Percentiles rank a stretch among this genome's conserved stretches.
Evolutionary conservation across 2,888 invertebrate species (phyloP).

Genomic region (Acanthosepion pharaonis): DNA sequence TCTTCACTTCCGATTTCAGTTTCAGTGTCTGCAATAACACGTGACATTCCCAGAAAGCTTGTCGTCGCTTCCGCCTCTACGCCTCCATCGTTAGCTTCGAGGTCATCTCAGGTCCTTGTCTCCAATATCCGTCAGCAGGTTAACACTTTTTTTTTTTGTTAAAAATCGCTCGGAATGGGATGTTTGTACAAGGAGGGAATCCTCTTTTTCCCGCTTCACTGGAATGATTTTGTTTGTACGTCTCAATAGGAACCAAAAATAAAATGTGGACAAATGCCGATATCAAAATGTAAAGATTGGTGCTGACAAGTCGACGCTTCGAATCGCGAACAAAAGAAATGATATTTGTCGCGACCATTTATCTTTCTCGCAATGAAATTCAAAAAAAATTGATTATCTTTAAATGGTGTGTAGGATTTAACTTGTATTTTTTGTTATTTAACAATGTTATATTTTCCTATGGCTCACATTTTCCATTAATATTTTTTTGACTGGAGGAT

Average conservation of each 20-base stretch:
- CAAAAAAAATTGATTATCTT: no score
- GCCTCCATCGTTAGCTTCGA: not conserved
- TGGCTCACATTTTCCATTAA: no score
- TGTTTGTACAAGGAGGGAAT: not conserved
- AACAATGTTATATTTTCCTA: no score
- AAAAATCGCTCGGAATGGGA: not conserved
- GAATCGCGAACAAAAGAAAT: not conserved
- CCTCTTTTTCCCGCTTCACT: not conserved
- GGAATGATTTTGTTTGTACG: not conserved
- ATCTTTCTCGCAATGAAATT: no score
- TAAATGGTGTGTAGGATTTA: not conserved
- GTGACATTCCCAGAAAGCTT: constrained; percentile 33
- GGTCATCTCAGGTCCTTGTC: not conserved
- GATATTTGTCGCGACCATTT: not conserved
- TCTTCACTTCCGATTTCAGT: not conserved
- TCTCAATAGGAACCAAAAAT: no score
- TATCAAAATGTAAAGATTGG: not conserved
- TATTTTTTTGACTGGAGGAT: no score
- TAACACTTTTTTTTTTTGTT: not conserved
- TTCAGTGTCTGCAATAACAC: not conserved
- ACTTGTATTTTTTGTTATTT: no score
- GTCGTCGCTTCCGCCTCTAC: not conserved
- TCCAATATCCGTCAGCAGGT: constrained; percentile 11
- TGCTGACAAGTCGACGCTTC: not conserved
- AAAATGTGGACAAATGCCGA: no score